Evolutionary conservation across 1,140 invertebrate genomes (phyloP).

Genomic region (Hestina assimilis): DNA sequence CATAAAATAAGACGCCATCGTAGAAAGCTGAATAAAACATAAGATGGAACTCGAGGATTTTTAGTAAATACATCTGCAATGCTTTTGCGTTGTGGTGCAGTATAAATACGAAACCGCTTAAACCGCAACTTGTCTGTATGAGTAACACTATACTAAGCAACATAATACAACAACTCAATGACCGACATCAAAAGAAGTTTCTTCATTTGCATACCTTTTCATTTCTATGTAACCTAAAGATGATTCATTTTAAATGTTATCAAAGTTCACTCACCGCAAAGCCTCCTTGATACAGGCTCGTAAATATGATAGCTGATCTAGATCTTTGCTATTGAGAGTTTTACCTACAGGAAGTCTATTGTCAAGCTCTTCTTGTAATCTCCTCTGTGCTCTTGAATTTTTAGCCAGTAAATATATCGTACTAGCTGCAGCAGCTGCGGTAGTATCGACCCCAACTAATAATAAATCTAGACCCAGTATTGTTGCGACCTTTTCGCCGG

Average conservation of each 20-base stretch:
- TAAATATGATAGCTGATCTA: constrained; percentile 87
- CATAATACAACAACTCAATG: constrained; percentile 14
- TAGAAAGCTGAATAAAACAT: constrained; percentile 32
- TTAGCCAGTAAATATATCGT: constrained; percentile 89
- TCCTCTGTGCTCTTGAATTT: constrained; percentile 86
- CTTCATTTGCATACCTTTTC: background rate
- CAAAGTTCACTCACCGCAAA: constrained; percentile 81
- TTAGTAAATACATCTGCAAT: constrained; percentile 29
- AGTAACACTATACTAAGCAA: constrained; percentile 25
- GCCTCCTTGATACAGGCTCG: constrained; percentile 95
- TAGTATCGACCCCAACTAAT: constrained; percentile 93
- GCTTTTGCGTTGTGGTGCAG: constrained; percentile 30
- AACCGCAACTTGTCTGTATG: constrained; percentile 22
- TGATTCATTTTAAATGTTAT: background rate
- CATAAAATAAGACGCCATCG: constrained; percentile 14
- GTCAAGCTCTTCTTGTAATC: constrained; percentile 84
- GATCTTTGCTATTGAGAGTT: constrained; percentile 80
- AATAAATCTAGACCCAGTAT: constrained; percentile 90
- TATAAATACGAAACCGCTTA: constrained; percentile 29
- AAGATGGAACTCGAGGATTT: constrained; percentile 15
- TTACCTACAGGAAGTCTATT: constrained; percentile 79
- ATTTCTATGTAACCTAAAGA: background rate
- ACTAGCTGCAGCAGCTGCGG: constrained; percentile 87
- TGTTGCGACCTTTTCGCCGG: constrained; percentile 82
- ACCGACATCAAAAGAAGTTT: background rate